These are phyloP conservation scores for Cotesia glomerata DNA, from an alignment of 1,140 invertebrate genomes.

Conservation along the genomic window DNA sequence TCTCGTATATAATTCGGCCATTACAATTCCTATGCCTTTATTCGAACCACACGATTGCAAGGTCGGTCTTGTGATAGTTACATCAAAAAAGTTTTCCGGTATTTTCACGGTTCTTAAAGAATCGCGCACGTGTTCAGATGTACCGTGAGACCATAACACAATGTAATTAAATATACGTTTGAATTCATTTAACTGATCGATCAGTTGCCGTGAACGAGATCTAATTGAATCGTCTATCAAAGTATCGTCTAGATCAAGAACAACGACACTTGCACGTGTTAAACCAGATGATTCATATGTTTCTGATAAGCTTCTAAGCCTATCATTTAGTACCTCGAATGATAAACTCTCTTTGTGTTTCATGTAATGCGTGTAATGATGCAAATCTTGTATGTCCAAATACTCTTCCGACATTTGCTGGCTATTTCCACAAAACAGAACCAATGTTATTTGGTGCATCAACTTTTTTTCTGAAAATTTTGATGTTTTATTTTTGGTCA, in stretches of 20 bases:
- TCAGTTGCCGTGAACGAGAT: neutral
- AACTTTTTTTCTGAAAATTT: neutral
- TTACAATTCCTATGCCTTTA: neutral
- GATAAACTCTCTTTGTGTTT: neutral
- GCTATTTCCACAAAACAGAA: neutral
- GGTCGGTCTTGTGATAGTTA: neutral
- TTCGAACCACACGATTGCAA: neutral
- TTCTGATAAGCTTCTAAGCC: neutral
- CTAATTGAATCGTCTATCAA: neutral
- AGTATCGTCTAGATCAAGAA: neutral
- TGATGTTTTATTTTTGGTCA: neutral
- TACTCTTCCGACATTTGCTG: neutral
- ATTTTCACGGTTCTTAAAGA: neutral
- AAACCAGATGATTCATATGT: neutral
- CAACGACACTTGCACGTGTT: neutral
- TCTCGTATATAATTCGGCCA: neutral
- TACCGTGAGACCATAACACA: neutral
- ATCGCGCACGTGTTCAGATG: neutral
- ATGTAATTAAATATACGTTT: neutral
- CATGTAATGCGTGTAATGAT: neutral
- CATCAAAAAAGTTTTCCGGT: neutral
- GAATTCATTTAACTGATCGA: neutral
- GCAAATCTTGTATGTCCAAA: neutral
- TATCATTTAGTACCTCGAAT: neutral
- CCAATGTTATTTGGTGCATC: neutral